These are phyloP conservation scores for Cydia splendana DNA, from an alignment of 1,140 invertebrate genomes.

Conservation along the genomic window DNA sequence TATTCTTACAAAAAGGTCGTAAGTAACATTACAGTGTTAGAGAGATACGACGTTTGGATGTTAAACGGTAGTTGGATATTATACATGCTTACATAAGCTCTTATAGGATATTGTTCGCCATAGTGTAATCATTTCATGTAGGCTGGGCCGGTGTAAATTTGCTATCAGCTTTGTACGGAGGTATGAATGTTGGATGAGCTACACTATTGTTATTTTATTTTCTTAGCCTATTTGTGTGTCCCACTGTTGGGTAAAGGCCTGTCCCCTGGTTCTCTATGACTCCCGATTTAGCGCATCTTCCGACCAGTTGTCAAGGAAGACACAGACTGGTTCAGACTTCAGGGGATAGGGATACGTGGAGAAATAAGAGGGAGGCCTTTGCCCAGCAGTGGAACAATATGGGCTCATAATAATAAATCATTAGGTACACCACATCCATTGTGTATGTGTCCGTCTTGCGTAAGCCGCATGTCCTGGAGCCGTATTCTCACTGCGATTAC, in stretches of 20 bases:
- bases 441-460: constrained; percentile 39
- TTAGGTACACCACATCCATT: constrained; percentile 39
- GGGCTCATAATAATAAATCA: too few relatives aligned
- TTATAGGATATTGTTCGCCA: constrained; percentile 29
- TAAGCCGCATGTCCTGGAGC: constrained; percentile 54
- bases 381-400: too few relatives aligned
- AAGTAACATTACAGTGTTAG: not conserved
- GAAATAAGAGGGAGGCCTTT: too few relatives aligned
- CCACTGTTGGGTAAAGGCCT: too few relatives aligned
- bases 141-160: constrained; percentile 29
- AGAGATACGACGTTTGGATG: not conserved
- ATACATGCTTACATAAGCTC: constrained; percentile 21
- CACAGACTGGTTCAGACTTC: too few relatives aligned
- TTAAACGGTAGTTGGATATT: not conserved
- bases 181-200: not conserved
- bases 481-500: constrained; percentile 60
- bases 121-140: constrained; percentile 30
- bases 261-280: too few relatives aligned
- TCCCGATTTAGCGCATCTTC: too few relatives aligned
- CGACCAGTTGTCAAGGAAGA: too few relatives aligned
- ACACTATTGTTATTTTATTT: too few relatives aligned
- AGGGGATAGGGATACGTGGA: too few relatives aligned
- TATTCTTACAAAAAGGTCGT: not conserved
- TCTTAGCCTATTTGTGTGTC: too few relatives aligned
- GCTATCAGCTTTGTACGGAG: constrained; percentile 23